phyloP scores from a whole-genome alignment of 2,113 vertebrate genomes.

The Vulpes vulpes region DNA sequence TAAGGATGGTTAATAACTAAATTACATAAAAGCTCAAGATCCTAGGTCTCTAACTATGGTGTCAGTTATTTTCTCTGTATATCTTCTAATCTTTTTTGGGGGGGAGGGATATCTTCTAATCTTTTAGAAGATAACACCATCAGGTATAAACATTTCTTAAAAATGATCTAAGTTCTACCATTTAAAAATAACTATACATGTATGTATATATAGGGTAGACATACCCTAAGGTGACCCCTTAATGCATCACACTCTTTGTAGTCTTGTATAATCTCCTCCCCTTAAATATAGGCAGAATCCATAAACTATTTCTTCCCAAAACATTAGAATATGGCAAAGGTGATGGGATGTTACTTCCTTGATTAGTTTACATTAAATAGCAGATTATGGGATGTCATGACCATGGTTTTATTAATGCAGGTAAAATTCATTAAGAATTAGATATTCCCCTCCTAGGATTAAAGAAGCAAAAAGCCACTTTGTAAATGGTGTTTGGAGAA shows the following conservation, averaged over 20 bases:
- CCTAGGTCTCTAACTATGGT: not conserved
- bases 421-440: not conserved
- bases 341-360: not conserved
- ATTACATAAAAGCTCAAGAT: not conserved
- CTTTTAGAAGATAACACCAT: not conserved
- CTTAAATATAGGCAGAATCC: not conserved
- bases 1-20: not conserved
- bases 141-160: not conserved
- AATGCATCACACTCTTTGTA: not conserved
- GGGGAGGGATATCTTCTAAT: not conserved
- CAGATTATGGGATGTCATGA: not conserved
- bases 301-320: not conserved
- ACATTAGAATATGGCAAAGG: not conserved
- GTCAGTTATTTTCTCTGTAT: not conserved
- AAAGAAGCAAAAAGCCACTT: not conserved
- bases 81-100: not conserved
- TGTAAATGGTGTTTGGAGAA: not conserved
- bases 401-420: not conserved
- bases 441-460: not conserved
- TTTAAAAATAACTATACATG: not conserved
- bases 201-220: not conserved
- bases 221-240: not conserved
- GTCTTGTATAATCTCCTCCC: not conserved
- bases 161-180: not conserved
- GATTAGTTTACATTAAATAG: not conserved